Base-by-base conservation (phyloP, 2,888 invertebrate species). In the Melikaiella ostensackeni region DNA sequence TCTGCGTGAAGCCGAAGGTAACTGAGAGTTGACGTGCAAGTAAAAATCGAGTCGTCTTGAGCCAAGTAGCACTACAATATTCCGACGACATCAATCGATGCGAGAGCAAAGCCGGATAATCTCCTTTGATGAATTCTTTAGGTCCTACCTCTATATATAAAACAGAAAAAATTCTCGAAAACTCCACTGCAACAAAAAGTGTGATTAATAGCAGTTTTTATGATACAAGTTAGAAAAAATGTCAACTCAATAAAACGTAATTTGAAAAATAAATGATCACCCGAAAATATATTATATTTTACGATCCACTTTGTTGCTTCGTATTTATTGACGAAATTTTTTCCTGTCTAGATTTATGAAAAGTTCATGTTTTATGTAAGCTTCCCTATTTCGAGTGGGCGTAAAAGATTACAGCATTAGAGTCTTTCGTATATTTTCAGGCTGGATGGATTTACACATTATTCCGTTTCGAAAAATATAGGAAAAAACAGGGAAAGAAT, bases 21-120 rank as follows among this genome's bases (percentile, higher is more conserved):
- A 50, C 9, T 50, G n/a, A 21, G 9, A 21, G 50, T n/a, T 50
- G n/a, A 50, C n/a, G n/a, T 50, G 16, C 9, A 50, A 50, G 50
- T 21, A 50, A n/a, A 21, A 50, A 50, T 50, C 9, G 50, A 50
- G 50, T 21, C 50, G 50, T n/a, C n/a, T 50, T 50, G 8, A 5
- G n/a, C 8, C 8, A n/a, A 50, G 50, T 2, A 50, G 19, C 19
- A 50, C 50, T 50, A n/a, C 19, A 46, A 46, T 50, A 50, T 50
- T 50, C 46, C 7, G 19, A 50, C n/a, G 16, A 9, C 50, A 19
- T 50, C 9, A 50, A 59, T 59, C 57, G 24, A 59, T 59, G 57
- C 4, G 24, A 59, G 57, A 27, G 57, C 16, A 27, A 59, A 59
- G 57, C 57, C 57, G 57, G 24, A 59, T 59, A 59, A 59, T 59